These are phyloP conservation scores for Montipora capitata DNA, from an alignment of 92 coral and sea anemone genomes.

Conservation along the genomic window DNA sequence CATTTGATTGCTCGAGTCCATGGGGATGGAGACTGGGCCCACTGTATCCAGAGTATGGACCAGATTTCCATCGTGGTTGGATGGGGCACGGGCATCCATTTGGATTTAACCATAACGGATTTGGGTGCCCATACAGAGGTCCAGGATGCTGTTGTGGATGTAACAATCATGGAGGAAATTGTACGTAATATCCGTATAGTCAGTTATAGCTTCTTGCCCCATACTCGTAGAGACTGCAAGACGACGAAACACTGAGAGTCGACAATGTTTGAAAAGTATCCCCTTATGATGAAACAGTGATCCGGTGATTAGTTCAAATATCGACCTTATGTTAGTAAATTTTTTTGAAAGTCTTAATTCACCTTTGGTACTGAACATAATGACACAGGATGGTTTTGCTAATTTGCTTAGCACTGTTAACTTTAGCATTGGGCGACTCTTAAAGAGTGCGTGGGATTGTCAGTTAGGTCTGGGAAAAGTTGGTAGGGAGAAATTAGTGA, in stretches of 20 bases:
- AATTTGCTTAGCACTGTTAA: no score
- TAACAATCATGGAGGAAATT: constrained; percentile 12
- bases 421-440: no score
- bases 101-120: constrained; percentile 24
- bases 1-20: constrained; percentile 26
- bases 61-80: constrained; percentile 29
- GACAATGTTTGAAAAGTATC: neutral
- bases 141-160: constrained; percentile 37
- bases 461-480: no score
- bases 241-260: neutral
- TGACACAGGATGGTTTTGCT: no score
- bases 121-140: constrained; percentile 32
- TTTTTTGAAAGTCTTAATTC: no score
- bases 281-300: neutral
- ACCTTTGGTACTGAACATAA: no score
- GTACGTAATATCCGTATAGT: neutral
- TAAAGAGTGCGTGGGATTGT: no score
- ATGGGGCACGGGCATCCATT: constrained; percentile 5
- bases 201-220: neutral
- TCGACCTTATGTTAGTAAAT: no score
- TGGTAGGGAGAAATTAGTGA: no score
- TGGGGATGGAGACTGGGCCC: constrained; percentile 63
- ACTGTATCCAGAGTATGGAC: constrained; percentile 46
- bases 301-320: no score
- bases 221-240: neutral